These are phyloP conservation scores for fruit fly (Drosophila melanogaster) DNA, from an alignment of 1,140 invertebrate genomes.

Conservation along the genomic window DNA sequence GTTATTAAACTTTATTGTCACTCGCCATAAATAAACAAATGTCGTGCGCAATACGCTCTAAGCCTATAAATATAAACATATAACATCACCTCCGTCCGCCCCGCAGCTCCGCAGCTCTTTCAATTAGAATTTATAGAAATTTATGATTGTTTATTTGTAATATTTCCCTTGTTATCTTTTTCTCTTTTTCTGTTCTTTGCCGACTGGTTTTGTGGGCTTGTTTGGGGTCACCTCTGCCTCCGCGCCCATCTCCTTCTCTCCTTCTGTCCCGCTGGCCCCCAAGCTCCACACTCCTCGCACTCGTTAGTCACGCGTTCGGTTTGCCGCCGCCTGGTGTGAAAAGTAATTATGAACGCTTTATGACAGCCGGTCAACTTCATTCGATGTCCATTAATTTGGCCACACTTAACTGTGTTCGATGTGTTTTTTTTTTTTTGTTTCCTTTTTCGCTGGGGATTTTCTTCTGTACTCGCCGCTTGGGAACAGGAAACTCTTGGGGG, in stretches of 20 bases:
- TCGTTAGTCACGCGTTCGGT: constrained; percentile 26
- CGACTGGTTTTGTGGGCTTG: constrained; percentile 13
- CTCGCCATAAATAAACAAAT: constrained; percentile 64
- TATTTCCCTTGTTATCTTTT: constrained; percentile 10
- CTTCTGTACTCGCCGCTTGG: not conserved
- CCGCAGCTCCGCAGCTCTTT: constrained; percentile 16
- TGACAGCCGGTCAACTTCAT: constrained; percentile 78
- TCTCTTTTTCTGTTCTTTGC: constrained; percentile 36
- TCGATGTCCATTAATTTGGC: constrained; percentile 73
- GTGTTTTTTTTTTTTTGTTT: constrained; percentile 3
- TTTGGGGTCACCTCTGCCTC: not conserved
- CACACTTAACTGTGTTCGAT: constrained; percentile 55
- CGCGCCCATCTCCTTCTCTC: not conserved
- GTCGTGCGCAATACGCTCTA: constrained; percentile 55
- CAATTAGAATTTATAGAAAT: constrained; percentile 54
- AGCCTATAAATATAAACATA: constrained; percentile 14
- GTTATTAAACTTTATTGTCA: constrained; percentile 73
- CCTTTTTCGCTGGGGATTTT: not conserved
- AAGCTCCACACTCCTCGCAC: not conserved
- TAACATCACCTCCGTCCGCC: not conserved
- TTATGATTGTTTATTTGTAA: constrained; percentile 63
- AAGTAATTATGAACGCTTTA: constrained; percentile 78
- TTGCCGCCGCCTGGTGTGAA: constrained; percentile 66
- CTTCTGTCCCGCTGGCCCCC: not conserved
- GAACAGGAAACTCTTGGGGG: not conserved